Evolutionary conservation across 23 tunicate species (phyloP).

Genomic region (Styela plicata): DNA sequence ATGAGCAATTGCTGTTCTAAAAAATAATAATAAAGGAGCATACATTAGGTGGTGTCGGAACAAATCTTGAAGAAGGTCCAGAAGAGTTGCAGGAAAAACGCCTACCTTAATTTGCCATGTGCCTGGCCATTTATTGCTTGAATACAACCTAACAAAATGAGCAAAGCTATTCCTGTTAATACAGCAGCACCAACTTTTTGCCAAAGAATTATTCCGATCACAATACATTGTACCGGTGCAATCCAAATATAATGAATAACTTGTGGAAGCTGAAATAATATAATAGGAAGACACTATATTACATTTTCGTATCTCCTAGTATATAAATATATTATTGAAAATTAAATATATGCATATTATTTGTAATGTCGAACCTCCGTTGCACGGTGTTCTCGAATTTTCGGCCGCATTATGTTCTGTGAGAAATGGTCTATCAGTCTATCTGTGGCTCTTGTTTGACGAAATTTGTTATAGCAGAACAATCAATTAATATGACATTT

Average conservation of each 20-base stretch:
- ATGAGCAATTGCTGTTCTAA: neutral
- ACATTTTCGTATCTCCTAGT: neutral
- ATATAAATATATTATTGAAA: no score
- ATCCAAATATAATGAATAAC: conserved; percentile 63
- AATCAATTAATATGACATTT: no score
- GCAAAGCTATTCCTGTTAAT: conserved; percentile 33
- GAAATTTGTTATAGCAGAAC: no score
- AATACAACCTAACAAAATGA: conserved; percentile 14
- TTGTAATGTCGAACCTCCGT: no score
- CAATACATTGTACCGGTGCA: conserved; percentile 43
- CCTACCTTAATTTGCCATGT: conserved; percentile 57
- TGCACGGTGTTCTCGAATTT: neutral
- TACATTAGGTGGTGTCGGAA: no score
- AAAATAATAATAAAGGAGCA: no score
- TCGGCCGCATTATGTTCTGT: neutral
- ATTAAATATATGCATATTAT: neutral
- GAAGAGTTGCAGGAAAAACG: no score
- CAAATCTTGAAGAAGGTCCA: no score
- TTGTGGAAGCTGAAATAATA: neutral
- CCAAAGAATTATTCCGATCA: conserved; percentile 45
- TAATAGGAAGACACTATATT: neutral
- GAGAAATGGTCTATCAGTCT: no score
- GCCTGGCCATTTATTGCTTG: conserved; percentile 39
- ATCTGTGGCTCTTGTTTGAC: no score
- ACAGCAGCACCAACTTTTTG: conserved; percentile 33